A percentile compares a stretch with the other conserved stretches of the same genome.
Evolutionary conservation across 1,140 invertebrate species (phyloP).

Genomic region (Aphidius gifuensis): DNA sequence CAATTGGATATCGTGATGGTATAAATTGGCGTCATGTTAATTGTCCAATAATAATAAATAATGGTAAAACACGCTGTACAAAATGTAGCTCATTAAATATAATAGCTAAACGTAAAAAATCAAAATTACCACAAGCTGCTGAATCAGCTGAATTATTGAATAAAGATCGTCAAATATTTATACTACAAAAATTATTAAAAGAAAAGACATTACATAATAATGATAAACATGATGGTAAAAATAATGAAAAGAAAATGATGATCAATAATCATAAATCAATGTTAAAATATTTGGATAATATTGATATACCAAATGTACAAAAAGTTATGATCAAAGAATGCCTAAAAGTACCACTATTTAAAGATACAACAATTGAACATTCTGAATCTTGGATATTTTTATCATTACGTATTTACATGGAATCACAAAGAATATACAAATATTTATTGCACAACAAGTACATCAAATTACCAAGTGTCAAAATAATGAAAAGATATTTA

Average conservation of each 20-base stretch:
- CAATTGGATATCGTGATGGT: slow-evolving; percentile 38
- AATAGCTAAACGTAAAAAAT: slow-evolving; percentile 13
- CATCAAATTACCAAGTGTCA: slow-evolving; percentile 36
- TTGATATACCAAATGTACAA: slow-evolving; percentile 40
- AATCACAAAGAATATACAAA: slow-evolving; percentile 41
- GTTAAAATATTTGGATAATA: slow-evolving; percentile 24
- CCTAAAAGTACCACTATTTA: slow-evolving; percentile 27
- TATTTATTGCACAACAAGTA: slow-evolving; percentile 38
- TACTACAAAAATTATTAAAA: slow-evolving; percentile 27
- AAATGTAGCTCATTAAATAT: slow-evolving; percentile 39
- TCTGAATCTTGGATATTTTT: slow-evolving; percentile 42
- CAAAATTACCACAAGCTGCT: slow-evolving; percentile 16
- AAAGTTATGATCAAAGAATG: slow-evolving; percentile 45
- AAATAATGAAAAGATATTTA: slow-evolving; percentile 36
- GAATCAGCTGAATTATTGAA: slow-evolving; percentile 23
- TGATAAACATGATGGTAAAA: slow-evolving; percentile 18
- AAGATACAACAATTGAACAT: slow-evolving; percentile 32
- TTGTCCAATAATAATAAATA: slow-evolving; percentile 44
- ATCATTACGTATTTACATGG: slow-evolving; percentile 37
- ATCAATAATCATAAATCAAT: slow-evolving; percentile 14
- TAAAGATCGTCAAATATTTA: slow-evolving; percentile 28
- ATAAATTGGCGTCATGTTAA: slow-evolving; percentile 43
- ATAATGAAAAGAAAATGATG: slow-evolving; percentile 18
- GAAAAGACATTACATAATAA: slow-evolving; percentile 25
- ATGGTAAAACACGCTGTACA: slow-evolving; percentile 35